Evolutionary conservation across 2,888 invertebrate genomes (phyloP), one percentile per base, ranked within the genome.

Genomic region (Oasisia sp.): DNA sequence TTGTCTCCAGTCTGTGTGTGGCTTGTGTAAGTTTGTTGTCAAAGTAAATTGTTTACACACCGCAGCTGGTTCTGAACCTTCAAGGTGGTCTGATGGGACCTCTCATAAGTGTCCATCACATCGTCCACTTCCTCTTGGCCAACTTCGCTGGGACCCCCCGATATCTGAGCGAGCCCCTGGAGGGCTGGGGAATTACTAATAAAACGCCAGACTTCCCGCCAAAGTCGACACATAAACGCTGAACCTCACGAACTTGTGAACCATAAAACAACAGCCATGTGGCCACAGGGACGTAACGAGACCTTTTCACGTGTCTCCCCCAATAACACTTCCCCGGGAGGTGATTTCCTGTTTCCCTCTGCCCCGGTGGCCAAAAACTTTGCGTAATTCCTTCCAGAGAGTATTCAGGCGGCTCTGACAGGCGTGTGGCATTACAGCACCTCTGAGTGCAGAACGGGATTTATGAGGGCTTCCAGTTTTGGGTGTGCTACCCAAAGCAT

Each of bases 251-350:
- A 74, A 74, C 74, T 74, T 74, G 74, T 74, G 74, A 74, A 74
- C 74, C 74, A 74, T 74, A 74, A 74, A 74, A 74, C 74, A 74
- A 74, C 74, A 74, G 74, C 74, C 74, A 74, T 74, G 74, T 74
- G 74, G 74, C 27, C 7, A n/a, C 5, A 7, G 74, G 19, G n/a
- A n/a, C 7, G 74, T 74, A 74, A 74, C 74, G 19, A n/a, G 27
- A 74, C 74, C 74, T 74, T 74, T 74, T 74, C 74, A 74, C 74
- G n/a, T 74, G 74, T 74, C 74, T 74, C n/a, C 74, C 74, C 74
- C 7, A 74, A 19, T 74, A n/a, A 74, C 74, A 74, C 74, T 74
- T 74, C 74, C 27, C 74, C 5, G 74, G 74, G 74, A 74, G 74
- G 19, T 19, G 27, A 74, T 74, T 74, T 74, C 74, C 74, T 74